phyloP scores from a whole-genome alignment of 2,113 vertebrate genomes.

The Isurus oxyrinchus region DNA sequence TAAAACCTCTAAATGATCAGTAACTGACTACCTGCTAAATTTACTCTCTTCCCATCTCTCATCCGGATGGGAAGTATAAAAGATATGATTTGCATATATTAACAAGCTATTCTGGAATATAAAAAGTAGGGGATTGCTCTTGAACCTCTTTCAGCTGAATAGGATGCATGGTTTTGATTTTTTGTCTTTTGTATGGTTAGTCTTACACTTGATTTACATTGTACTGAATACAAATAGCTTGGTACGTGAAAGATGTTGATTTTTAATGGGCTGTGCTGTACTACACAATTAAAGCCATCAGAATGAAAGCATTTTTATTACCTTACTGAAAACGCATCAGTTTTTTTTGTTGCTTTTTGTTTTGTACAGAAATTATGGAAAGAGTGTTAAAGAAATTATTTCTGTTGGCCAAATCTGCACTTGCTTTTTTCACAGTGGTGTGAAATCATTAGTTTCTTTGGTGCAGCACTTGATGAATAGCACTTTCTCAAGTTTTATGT shows the following conservation, averaged over 20 bases:
- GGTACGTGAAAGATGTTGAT: not conserved
- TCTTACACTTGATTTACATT: not conserved
- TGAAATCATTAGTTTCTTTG: not conserved
- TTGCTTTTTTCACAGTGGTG: not conserved
- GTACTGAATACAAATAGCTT: not conserved
- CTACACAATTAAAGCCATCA: not conserved
- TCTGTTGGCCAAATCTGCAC: not conserved
- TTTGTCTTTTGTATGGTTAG: not conserved
- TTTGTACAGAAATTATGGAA: slow-evolving; percentile 24
- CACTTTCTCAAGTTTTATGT: not conserved
- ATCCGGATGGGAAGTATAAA: not conserved
- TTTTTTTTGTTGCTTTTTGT: not conserved
- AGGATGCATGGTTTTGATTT: not conserved
- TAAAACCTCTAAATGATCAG: not conserved
- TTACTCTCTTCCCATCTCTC: not conserved
- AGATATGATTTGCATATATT: not conserved
- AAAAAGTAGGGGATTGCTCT: not conserved
- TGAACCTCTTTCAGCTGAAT: not conserved
- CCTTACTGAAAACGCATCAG: not conserved
- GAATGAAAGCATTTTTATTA: not conserved
- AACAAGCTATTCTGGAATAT: not conserved
- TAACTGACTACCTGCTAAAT: not conserved
- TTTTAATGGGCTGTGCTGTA: slow-evolving; percentile 12
- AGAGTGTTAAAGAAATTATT: not conserved
- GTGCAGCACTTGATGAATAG: not conserved